Evolutionary conservation across 2,888 invertebrate genomes (phyloP).

Genomic region (Mechanitis messenoides): DNA sequence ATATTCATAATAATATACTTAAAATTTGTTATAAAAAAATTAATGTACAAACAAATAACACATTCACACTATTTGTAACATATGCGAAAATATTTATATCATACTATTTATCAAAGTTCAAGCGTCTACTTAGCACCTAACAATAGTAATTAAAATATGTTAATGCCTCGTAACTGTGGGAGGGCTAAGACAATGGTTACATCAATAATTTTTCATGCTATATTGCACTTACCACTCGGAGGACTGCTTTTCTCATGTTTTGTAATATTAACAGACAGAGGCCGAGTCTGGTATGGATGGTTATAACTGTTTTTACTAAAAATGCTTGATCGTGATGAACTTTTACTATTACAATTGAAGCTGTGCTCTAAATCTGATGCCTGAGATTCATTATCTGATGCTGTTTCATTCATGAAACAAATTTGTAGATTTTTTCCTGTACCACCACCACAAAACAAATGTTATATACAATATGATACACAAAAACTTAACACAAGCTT

Average conservation of each 20-base stretch:
- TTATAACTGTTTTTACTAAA: conserved; percentile 66
- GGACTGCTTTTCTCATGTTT: conserved; percentile 66
- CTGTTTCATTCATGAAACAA: conserved; percentile 96
- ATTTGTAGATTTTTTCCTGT: conserved; percentile 95
- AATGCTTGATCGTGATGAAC: conserved; percentile 60
- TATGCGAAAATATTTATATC: neutral
- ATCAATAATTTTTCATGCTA: conserved; percentile 20
- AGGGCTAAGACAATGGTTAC: conserved; percentile 11
- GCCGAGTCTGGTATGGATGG: conserved; percentile 71
- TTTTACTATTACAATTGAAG: conserved; percentile 55
- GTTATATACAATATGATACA: conserved; percentile 30
- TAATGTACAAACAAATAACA: too few relatives aligned
- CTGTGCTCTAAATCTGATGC: conserved; percentile 82
- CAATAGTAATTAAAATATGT: conserved; percentile 11
- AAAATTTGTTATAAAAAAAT: too few relatives aligned
- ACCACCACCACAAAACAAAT: conserved; percentile 46
- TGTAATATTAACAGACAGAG: conserved; percentile 66
- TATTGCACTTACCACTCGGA: conserved; percentile 59
- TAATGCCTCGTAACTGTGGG: conserved; percentile 12
- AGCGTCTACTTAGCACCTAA: conserved; percentile 5
- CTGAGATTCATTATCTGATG: conserved; percentile 88
- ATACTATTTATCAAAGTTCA: neutral
- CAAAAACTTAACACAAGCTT: conserved; percentile 1
- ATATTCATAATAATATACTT: too few relatives aligned
- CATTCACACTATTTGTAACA: too few relatives aligned